phyloP scores from a whole-genome alignment of 2,888 invertebrate species.

The Leptinotarsa haldemani region DNA sequence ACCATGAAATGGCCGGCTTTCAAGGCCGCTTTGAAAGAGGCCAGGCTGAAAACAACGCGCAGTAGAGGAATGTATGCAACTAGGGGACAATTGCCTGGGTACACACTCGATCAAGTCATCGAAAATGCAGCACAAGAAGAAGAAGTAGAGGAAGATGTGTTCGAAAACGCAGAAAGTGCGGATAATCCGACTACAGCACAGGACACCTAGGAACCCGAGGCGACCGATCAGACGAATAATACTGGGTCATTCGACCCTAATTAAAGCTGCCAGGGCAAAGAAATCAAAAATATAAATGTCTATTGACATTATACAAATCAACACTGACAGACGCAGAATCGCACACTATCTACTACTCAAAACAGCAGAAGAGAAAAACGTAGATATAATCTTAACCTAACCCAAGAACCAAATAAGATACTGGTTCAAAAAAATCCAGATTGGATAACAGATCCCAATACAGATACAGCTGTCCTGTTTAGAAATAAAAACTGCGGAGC shows the following conservation, averaged over 20 bases:
- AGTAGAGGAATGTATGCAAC: not conserved
- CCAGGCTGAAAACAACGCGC: no score
- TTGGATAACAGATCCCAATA: not conserved
- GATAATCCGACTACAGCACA: not conserved
- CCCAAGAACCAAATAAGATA: not conserved
- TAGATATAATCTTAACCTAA: not conserved
- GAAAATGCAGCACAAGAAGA: not conserved
- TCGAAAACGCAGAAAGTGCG: not conserved
- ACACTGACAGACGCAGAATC: not conserved
- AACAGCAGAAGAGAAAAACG: not conserved
- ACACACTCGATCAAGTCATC: not conserved
- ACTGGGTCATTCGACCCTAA: not conserved
- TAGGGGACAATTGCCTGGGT: not conserved
- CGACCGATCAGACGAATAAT: not conserved
- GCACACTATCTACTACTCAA: constrained; percentile 1
- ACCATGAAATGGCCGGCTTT: no score
- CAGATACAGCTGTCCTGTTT: not conserved
- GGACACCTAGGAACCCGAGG: not conserved
- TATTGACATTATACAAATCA: not conserved
- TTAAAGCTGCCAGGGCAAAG: not conserved
- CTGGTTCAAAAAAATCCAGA: not conserved
- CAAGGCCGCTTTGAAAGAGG: no score
- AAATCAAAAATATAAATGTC: not conserved
- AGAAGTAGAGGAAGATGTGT: not conserved
- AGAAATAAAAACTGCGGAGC: not conserved